Evolutionary conservation across 1,140 invertebrate species (phyloP).

Genomic region (Drosophila repletoides): DNA sequence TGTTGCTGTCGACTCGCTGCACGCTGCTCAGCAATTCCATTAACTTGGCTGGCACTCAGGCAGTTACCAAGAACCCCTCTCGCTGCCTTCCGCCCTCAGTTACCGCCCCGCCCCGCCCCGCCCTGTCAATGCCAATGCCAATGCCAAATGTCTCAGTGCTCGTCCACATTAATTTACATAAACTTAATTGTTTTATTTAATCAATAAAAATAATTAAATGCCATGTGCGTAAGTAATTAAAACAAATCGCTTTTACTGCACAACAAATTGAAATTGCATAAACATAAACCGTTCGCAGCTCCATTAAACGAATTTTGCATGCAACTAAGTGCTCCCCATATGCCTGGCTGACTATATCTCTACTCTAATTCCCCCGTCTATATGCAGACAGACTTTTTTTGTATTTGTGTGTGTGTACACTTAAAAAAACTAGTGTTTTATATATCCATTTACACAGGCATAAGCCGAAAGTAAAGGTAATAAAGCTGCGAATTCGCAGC

Average conservation of each 20-base stretch:
- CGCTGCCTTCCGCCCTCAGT: constrained; percentile 8
- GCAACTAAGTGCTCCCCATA: constrained; percentile 34
- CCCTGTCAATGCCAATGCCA: background rate
- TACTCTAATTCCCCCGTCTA: too few species aligned
- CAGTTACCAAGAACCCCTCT: constrained; percentile 5
- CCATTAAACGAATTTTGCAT: constrained; percentile 46
- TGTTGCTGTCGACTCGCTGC: too few species aligned
- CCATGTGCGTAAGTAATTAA: constrained; percentile 80
- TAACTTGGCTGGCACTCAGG: constrained; percentile 54
- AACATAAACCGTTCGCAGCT: constrained; percentile 54
- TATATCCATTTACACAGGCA: too few species aligned
- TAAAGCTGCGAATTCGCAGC: too few species aligned
- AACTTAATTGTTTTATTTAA: constrained; percentile 81
- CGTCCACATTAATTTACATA: constrained; percentile 69
- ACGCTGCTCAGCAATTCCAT: constrained; percentile 71
- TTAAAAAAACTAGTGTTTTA: too few species aligned
- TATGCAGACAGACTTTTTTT: background rate
- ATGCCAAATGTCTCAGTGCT: constrained; percentile 30
- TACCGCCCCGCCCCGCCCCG: constrained; percentile 1
- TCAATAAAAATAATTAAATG: constrained; percentile 81
- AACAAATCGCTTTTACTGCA: constrained; percentile 77
- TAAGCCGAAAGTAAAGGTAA: too few species aligned
- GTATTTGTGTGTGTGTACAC: background rate
- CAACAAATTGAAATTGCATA: constrained; percentile 77
- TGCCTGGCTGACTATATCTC: too few species aligned